Base-by-base conservation (phyloP, 2,113 vertebrate species). In the Clarias batrachus region DNA sequence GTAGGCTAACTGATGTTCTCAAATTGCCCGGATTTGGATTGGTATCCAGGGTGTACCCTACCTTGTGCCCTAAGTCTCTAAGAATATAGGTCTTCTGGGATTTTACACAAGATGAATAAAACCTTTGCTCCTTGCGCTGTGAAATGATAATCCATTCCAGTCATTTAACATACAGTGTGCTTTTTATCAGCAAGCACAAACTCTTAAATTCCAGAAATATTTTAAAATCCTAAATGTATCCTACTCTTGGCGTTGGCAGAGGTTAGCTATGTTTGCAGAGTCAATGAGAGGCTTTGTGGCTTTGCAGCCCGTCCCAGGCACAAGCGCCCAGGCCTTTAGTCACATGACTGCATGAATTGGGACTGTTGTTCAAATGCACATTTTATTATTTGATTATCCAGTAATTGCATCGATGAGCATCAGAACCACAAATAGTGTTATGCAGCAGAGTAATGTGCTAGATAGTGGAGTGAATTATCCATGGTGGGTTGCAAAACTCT, bases 201-300 rank as follows among this genome's bases (percentile, higher is more conserved):
- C 78, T 91, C 77, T 65, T 74, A 90, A 90, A 95, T 95, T 93
- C 93, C 91, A 86, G 3, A 91, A 87, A 94, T 94, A 90, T 91
- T 92, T 93, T 37, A 83, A 86, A 93, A 94, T 93, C 91, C 84
- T 92, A 56, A 87, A 81, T 83, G 83, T 92, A 91, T 86, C 63
- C 89, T 87, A 68, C 90, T 87, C 88, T 87, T 91, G 82, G 83
- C 81, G 87, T 88, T 88, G 89, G 88, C 81, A 82, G 73, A 56
- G 89, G 16, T 88, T 52, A 83, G 65, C 85, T 84, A 84, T 82
- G 79, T 85, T 80, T 63, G 83, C 30, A 84, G 88, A 85, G 89
- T 96, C 92, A 96, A 95, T 94, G 90, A 86, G 68, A 66, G 84
- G 88, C 92, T 91, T 95, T 95, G 71, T 85, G 86, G 87, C 91